phyloP scores from a whole-genome alignment of 2,797 vertebrate genomes.

The Enoplosus armatus region DNA sequence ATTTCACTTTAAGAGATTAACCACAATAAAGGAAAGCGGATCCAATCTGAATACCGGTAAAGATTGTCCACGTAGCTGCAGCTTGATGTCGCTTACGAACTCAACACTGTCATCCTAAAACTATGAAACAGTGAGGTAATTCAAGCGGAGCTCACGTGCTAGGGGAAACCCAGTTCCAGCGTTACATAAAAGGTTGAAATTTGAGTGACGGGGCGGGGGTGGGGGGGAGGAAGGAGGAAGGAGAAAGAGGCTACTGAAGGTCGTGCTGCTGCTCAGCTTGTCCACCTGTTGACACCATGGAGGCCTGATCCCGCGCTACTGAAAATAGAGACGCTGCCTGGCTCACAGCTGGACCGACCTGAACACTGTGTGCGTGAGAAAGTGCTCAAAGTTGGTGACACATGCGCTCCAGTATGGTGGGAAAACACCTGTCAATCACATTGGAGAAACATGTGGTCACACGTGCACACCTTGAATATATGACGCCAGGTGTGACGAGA shows the following conservation, averaged over 20 bases:
- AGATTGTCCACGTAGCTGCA: not conserved
- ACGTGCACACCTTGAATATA: not conserved
- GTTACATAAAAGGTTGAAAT: not conserved
- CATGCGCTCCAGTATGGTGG: constrained; percentile 17
- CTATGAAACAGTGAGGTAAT: not conserved
- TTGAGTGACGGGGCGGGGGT: not conserved
- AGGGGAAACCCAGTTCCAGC: not conserved
- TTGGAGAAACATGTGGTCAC: not conserved
- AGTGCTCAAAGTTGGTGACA: constrained; percentile 50
- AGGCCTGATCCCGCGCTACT: constrained; percentile 50
- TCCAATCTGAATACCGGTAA: not conserved
- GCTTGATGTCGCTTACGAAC: not conserved
- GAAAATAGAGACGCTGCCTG: constrained; percentile 63
- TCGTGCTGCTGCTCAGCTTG: constrained; percentile 38
- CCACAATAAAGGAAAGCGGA: not conserved
- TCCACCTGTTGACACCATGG: constrained; percentile 78
- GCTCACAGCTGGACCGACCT: constrained; percentile 32
- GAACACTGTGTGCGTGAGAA: constrained; percentile 15
- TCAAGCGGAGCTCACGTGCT: not conserved
- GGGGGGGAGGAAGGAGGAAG: not conserved
- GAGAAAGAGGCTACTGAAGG: constrained; percentile 28
- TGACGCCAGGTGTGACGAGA: not conserved
- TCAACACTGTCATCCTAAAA: not conserved
- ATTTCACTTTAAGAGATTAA: not conserved
- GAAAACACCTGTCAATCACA: constrained; percentile 25